Evolutionary conservation across 1,140 invertebrate species (phyloP).

Genomic region (Heliconius nattereri): DNA sequence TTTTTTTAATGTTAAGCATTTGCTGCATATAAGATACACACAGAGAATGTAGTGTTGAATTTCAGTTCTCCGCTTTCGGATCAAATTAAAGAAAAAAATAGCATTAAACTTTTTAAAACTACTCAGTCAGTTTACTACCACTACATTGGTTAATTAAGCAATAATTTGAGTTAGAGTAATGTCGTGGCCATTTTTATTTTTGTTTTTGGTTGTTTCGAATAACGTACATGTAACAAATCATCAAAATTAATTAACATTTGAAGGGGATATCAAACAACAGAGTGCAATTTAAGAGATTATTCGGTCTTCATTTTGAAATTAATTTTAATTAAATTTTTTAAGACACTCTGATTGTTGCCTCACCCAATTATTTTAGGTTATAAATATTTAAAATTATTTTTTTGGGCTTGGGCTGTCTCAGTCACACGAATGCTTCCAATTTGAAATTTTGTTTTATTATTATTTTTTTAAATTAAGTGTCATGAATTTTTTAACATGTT

Average conservation of each 20-base stretch:
- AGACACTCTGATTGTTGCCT: not conserved
- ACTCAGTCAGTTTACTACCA: too few species aligned
- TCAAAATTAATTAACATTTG: constrained; percentile 27
- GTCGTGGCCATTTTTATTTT: not conserved
- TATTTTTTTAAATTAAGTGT: constrained; percentile 55
- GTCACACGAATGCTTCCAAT: constrained; percentile 73
- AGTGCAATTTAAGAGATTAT: constrained; percentile 12
- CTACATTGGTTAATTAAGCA: too few species aligned
- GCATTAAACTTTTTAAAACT: too few species aligned
- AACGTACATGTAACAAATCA: not conserved
- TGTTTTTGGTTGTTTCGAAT: not conserved
- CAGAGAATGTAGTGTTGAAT: too few species aligned
- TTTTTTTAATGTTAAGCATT: too few species aligned
- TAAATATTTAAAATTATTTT: not conserved
- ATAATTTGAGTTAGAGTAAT: not conserved
- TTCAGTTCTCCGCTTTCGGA: too few species aligned
- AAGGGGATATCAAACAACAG: constrained; percentile 21
- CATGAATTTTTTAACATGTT: constrained; percentile 70
- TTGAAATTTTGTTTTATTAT: constrained; percentile 42
- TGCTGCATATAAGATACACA: too few species aligned
- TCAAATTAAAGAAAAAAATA: too few species aligned
- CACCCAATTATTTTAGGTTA: constrained; percentile 43
- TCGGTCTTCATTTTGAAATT: constrained; percentile 5
- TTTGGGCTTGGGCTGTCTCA: constrained; percentile 55
- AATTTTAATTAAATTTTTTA: not conserved